Conservation (phyloP, 1,140 invertebrate genomes). For the Aphaenogaster rudis region DNA sequence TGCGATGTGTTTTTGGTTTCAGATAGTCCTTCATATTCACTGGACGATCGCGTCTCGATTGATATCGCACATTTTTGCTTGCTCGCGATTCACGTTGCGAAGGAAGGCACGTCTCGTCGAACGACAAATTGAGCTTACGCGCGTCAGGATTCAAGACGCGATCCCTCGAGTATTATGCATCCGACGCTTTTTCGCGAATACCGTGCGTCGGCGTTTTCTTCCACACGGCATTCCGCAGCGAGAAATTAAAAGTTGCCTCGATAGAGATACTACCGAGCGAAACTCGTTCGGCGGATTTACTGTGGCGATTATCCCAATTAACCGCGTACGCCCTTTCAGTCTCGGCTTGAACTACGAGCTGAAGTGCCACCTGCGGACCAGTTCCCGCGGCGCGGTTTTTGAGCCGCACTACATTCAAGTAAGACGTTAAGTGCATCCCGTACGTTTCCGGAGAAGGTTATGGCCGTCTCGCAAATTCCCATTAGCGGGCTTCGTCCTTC, state of each 20-base stretch:
- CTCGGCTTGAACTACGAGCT: constrained; percentile 29
- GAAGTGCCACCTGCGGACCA: constrained; percentile 54
- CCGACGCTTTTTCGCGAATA: constrained; percentile 29
- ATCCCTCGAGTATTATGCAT: constrained; percentile 33
- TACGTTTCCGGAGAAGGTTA: constrained; percentile 52
- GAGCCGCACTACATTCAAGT: constrained; percentile 52
- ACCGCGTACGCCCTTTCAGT: constrained; percentile 35
- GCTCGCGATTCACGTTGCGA: neutral
- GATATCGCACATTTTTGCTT: constrained; percentile 40
- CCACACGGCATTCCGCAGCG: constrained; percentile 18
- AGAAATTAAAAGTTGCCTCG: constrained; percentile 33
- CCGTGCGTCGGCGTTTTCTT: constrained; percentile 20
- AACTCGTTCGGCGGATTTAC: constrained; percentile 33
- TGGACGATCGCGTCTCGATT: constrained; percentile 10
- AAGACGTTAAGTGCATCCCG: constrained; percentile 69
- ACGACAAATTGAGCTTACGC: constrained; percentile 45
- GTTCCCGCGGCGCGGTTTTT: constrained; percentile 41
- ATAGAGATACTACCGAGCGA: constrained; percentile 45
- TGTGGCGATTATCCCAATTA: constrained; percentile 69
- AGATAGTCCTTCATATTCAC: neutral
- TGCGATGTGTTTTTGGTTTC: constrained; percentile 19
- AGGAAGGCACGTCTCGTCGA: neutral
- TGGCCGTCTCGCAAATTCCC: constrained; percentile 67
- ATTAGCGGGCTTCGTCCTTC: constrained; percentile 55
- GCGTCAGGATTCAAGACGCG: constrained; percentile 17